Evolutionary conservation across 2,113 vertebrate genomes (phyloP), one percentile per base, ranked within the genome.

Genomic region (Thalassoma bifasciatum): DNA sequence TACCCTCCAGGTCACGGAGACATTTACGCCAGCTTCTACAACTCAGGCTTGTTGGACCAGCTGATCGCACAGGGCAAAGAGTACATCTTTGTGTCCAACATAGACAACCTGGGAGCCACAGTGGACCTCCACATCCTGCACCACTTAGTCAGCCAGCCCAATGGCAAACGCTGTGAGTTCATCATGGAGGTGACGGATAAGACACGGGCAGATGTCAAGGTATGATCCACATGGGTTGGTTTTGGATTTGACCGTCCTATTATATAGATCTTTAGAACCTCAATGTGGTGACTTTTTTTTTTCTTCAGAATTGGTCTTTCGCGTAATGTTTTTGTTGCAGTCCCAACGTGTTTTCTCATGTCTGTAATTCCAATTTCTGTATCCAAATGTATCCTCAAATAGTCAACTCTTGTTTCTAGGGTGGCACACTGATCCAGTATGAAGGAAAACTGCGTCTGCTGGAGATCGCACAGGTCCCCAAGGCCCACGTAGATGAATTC

Each of bases 101-200:
- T 99, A 61, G 98, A 99, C 92, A 99, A 99, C 87, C 94, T 99
- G 92, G 98, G 98, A 3, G 98, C 98, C 89, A 99, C 98, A 0
- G 98, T 99, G 52, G 98, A 99, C 93, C 95, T 99, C 75, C 95
- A 98, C 91, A 99, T 99, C 92, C 96, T 99, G 82, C 95, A 98
- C 87, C 98, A 99, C 86, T 95, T 99, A 68, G 95, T 97, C 94
- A 96, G 95, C 86, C 95, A 96, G 67, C 97, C 97, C 59, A 96
- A 96, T 12, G 96, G 95, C 64, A 96, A 95, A 74, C 95, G 95
- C 77, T 99, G 97, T 68, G 98, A 99, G 89, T 99, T 99, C 58
- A 94, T 99, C 86, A 99, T 99, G 98, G 98, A 99, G 90, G 98
- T 99, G 87, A 99, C 98, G 5, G 96, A 99, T 80, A 99, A 99